These are phyloP conservation scores for Elaeidobius kamerunicus DNA, from an alignment of 2,888 invertebrate genomes.

Conservation along the genomic window DNA sequence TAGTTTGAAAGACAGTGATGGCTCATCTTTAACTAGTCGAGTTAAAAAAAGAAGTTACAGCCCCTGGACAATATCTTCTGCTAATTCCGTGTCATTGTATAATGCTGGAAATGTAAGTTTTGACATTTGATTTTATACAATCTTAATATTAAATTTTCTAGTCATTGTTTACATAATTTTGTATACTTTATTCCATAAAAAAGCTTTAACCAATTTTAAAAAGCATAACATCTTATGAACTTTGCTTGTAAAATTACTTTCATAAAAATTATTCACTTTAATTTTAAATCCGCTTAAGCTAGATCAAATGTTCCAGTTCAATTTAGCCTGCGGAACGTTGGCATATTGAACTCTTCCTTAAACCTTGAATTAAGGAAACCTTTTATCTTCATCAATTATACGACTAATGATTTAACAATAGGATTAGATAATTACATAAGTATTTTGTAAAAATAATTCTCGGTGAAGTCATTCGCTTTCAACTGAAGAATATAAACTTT, in stretches of 20 bases:
- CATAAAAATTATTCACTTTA: too few species aligned
- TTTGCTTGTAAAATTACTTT: too few species aligned
- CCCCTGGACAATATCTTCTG: constrained; percentile 8
- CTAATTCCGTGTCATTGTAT: constrained; percentile 14
- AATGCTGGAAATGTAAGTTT: constrained; percentile 21
- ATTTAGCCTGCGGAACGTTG: background rate
- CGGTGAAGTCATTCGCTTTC: constrained; percentile 1
- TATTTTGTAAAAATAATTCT: background rate
- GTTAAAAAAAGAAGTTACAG: constrained; percentile 5
- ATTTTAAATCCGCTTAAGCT: background rate
- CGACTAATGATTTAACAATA: background rate
- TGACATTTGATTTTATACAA: background rate
- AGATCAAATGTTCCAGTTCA: background rate
- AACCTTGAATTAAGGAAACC: background rate
- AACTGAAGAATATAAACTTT: background rate
- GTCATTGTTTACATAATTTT: too few species aligned
- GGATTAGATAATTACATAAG: background rate
- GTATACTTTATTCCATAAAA: too few species aligned
- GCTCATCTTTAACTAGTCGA: too few species aligned
- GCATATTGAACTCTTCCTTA: background rate
- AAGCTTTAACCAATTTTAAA: too few species aligned
- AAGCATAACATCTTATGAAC: too few species aligned
- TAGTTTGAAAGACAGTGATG: too few species aligned
- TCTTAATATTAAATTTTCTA: too few species aligned
- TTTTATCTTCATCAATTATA: background rate